These are phyloP conservation scores for Coelopa frigida DNA, from an alignment of 1,140 invertebrate genomes.

Conservation along the genomic window DNA sequence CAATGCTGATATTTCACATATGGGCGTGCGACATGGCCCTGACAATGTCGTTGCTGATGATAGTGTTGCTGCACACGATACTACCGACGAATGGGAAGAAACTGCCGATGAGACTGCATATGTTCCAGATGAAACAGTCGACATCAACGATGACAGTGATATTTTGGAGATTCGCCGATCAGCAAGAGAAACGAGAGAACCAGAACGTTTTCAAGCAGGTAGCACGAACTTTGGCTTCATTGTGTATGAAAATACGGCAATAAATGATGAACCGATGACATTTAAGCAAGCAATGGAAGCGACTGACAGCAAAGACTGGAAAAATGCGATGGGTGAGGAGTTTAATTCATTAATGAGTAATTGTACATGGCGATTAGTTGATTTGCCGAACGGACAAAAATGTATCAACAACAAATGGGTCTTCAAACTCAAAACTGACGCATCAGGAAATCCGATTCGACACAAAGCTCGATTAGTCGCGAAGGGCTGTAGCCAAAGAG, in stretches of 20 bases:
- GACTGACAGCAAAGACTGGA: slow-evolving; percentile 18
- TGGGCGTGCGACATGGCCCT: no score
- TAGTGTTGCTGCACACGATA: no score
- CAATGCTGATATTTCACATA: no score
- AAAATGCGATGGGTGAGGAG: slow-evolving; percentile 28
- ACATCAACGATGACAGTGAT: not conserved
- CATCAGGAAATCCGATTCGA: slow-evolving; percentile 18
- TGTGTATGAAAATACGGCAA: not conserved
- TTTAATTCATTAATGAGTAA: slow-evolving; percentile 29
- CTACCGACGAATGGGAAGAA: no score
- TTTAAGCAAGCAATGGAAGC: not conserved
- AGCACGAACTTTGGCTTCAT: slow-evolving; percentile 1
- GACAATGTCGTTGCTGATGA: no score
- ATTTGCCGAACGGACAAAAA: not conserved
- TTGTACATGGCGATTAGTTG: slow-evolving; percentile 15
- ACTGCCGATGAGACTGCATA: no score
- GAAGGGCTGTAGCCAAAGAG: slow-evolving; percentile 24
- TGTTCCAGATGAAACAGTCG: slow-evolving; percentile 7
- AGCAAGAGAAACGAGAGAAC: slow-evolving; percentile 1
- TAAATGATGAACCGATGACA: slow-evolving; percentile 13
- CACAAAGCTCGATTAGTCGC: slow-evolving; percentile 43
- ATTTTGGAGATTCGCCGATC: not conserved
- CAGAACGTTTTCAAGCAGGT: no score
- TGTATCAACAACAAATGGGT: slow-evolving; percentile 1
- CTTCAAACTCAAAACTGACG: slow-evolving; percentile 2